Evolutionary conservation across 2,113 vertebrate species (phyloP).

Genomic region (Aythya baeri): DNA sequence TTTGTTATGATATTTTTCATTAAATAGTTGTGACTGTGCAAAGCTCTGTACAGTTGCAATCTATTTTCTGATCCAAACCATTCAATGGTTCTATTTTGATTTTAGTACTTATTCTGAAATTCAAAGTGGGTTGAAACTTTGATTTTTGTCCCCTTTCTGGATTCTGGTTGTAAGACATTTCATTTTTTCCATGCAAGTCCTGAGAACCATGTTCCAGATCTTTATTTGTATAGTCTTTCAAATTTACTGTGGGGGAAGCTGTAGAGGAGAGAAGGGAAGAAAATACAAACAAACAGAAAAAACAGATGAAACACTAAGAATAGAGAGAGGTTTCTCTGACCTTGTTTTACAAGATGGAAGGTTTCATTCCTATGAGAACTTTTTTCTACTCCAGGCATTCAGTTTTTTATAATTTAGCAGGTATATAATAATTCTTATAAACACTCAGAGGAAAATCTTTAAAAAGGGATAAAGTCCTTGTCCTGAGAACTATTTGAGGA

Average conservation of each 20-base stretch:
- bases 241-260: neutral
- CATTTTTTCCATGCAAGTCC: neutral
- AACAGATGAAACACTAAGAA: neutral
- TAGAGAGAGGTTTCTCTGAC: neutral
- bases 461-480: neutral
- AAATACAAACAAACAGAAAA: neutral
- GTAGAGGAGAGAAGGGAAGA: neutral
- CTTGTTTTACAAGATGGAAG: neutral
- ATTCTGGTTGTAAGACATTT: slow-evolving; percentile 3
- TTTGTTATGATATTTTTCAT: neutral
- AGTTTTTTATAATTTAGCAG: neutral
- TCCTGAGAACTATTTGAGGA: neutral
- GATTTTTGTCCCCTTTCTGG: neutral
- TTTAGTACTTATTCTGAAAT: neutral
- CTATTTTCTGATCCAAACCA: neutral
- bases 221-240: slow-evolving; percentile 1
- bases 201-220: neutral
- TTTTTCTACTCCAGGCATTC: neutral
- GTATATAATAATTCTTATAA: neutral
- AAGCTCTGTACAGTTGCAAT: neutral
- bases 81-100: neutral
- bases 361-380: neutral
- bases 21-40: neutral
- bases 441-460: neutral
- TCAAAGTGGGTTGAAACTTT: neutral